A percentile compares a stretch with the other conserved stretches of the same genome.
Conservation (phyloP, 1,140 invertebrate genomes). For the Yoshiicerus persimilis region DNA sequence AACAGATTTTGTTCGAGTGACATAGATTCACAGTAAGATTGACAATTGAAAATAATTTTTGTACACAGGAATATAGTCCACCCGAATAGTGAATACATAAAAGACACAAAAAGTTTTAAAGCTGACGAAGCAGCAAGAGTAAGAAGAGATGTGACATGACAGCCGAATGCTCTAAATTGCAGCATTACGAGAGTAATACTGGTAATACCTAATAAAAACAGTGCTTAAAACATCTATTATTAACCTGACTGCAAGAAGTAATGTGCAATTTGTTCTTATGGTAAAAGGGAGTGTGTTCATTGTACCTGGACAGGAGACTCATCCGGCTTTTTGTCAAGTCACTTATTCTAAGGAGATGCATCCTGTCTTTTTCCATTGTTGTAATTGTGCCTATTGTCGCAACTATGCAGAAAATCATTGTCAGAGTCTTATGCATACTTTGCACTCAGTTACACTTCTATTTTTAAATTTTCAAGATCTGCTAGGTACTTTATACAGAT, state of each 20-base stretch:
- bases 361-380: not conserved
- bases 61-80: not conserved
- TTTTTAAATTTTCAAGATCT: not conserved
- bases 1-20: not conserved
- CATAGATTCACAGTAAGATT: not conserved
- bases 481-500: not conserved
- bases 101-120: not conserved
- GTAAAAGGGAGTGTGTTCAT: not conserved
- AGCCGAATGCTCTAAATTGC: not conserved
- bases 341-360: conserved; percentile 4
- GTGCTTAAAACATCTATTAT: too few relatives aligned
- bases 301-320: not conserved
- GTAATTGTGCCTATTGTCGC: not conserved
- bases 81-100: not conserved
- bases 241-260: too few relatives aligned
- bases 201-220: too few relatives aligned
- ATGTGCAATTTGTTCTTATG: not conserved
- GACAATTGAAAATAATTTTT: not conserved
- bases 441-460: not conserved
- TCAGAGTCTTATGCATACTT: not conserved
- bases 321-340: conserved; percentile 19
- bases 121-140: not conserved
- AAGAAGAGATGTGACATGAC: not conserved
- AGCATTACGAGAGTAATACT: too few relatives aligned
- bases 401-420: not conserved